Percentiles rank a stretch among this genome's conserved stretches.
Evolutionary conservation across 2,113 vertebrate species (phyloP).

Genomic region (Monarcha castaneiventris): DNA sequence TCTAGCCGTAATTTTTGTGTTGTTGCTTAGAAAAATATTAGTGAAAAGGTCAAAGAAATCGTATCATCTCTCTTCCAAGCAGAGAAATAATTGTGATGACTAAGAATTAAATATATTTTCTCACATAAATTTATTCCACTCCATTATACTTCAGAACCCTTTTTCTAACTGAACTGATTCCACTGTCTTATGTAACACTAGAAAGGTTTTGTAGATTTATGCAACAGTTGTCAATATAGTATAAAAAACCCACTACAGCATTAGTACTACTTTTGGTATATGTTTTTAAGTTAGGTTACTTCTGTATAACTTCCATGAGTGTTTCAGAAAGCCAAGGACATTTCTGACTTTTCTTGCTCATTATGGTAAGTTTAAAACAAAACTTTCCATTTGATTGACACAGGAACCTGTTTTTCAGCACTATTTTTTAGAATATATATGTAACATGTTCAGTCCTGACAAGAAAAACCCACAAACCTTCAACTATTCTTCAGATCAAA

Average conservation of each 20-base stretch:
- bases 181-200: background rate
- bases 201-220: background rate
- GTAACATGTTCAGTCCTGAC: background rate
- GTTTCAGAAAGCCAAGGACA: background rate
- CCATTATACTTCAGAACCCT: background rate
- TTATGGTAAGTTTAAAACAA: background rate
- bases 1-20: background rate
- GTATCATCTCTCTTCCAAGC: background rate
- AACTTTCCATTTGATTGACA: background rate
- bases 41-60: background rate
- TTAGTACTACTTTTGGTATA: background rate
- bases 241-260: background rate
- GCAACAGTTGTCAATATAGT: background rate
- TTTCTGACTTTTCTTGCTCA: background rate
- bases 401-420: background rate
- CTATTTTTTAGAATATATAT: background rate
- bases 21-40: background rate
- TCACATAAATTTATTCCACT: background rate
- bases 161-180: background rate
- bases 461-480: background rate
- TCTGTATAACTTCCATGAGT: background rate
- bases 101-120: background rate
- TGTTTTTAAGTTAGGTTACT: background rate
- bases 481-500: background rate
- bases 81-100: background rate